Base-by-base conservation (phyloP, 2,888 invertebrate species). In the Ormyrus nitidulus region DNA sequence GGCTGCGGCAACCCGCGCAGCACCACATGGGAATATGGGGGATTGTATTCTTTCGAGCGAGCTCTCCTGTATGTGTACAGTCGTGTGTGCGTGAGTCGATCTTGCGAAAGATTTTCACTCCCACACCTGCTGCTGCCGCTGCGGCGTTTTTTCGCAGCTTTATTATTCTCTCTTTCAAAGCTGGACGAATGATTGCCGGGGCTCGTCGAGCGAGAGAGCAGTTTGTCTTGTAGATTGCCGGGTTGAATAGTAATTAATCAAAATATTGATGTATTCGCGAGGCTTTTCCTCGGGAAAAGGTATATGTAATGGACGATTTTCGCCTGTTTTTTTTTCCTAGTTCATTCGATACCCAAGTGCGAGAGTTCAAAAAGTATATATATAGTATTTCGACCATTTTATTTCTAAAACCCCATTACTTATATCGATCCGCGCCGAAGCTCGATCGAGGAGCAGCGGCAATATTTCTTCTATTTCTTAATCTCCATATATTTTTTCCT, bases 41-140 rank as follows among this genome's bases (percentile, higher is more conserved):
- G 19, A 19, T 19, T 19, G 72, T 62, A 72, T 72, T 62, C 72
- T 72, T 72, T 58, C 11, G 19, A 7, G 9, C 19, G 19, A 19
- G 1, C 19, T 19, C 19, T 19, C 19, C 1, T 19, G 19, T 19
- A 19, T 19, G 19, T 19, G 2, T 19, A 19, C 19, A 1, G 19
- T 19, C 19, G 19, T 1, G 34, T 58, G 73, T 58, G 13, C 9
- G 58, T 19, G 13, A 46, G 75, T 19, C 49, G 73, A 74, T 79
- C 79, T 77, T 69, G 61, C 66, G 74, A 75, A 75, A 75, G 58
- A 48, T 58, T 58, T 51, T 58, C 46, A 58, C 74, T 75, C 66
- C 74, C 74, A 75, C 19, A 19, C 66, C 74, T 75, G 74, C 58
- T 49, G 66, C 6, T 49, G 49, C 49, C 8, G 19, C 19, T 19